phyloP scores from a whole-genome alignment of 2,797 vertebrate species.

The Notolabrus celidotus region DNA sequence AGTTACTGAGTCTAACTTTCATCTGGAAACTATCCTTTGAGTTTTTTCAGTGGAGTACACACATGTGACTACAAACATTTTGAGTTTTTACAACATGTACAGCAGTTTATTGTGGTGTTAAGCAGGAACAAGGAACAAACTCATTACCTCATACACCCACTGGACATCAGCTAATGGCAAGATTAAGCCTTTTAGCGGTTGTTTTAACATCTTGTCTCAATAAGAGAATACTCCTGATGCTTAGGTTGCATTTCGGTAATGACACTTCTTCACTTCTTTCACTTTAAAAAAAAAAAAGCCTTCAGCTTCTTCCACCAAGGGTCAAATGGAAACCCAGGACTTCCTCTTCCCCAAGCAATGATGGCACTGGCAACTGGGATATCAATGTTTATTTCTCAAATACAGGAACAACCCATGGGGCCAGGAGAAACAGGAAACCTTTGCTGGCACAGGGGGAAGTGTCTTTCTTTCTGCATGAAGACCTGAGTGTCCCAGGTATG shows the following conservation, averaged over 20 bases:
- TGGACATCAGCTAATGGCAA: constrained; percentile 2
- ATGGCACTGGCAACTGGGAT: constrained; percentile 32
- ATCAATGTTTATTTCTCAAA: constrained; percentile 39
- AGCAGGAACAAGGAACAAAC: constrained; percentile 8
- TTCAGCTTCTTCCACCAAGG: constrained; percentile 12
- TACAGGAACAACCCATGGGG: background rate
- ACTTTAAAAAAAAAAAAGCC: no score
- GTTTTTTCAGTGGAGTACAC: background rate
- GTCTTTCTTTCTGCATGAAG: background rate
- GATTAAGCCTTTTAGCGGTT: constrained; percentile 2
- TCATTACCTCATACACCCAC: background rate
- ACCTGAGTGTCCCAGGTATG: background rate
- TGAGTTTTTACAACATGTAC: background rate
- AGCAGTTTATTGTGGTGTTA: background rate
- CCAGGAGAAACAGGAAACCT: constrained; percentile 33
- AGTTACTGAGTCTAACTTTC: constrained; percentile 6
- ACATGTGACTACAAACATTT: background rate
- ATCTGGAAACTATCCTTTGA: background rate
- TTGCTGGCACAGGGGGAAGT: constrained; percentile 6
- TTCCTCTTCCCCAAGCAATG: constrained; percentile 30
- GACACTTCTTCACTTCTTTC: constrained; percentile 30
- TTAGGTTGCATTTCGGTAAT: no score
- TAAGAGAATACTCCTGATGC: background rate
- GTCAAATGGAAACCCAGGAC: constrained; percentile 30
- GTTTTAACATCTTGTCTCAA: background rate